Base-by-base conservation (phyloP, 1,140 invertebrate genomes). In the Nasonia longicornis region DNA sequence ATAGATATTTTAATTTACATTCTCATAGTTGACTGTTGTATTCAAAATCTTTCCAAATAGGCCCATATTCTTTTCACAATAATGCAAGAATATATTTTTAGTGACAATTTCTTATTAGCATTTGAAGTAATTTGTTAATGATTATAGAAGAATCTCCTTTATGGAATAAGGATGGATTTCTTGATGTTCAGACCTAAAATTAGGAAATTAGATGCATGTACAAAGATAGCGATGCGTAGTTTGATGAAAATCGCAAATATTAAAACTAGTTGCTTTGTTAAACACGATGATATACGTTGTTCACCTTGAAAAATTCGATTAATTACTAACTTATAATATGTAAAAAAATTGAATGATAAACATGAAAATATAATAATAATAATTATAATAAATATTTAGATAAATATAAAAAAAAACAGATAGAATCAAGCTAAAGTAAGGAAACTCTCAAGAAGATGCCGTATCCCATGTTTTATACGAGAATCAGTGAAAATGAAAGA, bases 51-150 rank as follows among this genome's bases (percentile, higher is more conserved):
- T 29, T 42, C 10, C 10, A 11, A 77, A 84, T 85, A 86, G 88
- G 87, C 89, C 90, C 90, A 87, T 90, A 91, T 91, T 91, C 89
- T 89, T 88, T 88, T 87, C 84, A 89, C 85, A 84, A 87, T 87
- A 85, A 82, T 52, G 26, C 12, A 35, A 12, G 31, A 12, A 35
- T 74, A 38, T 70, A 31, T 70, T 79, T 26, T 71, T 74, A 38
- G 29, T 63, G 20, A 77, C 26, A 77, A 16, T 42, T 64, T 38
- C 26, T 2, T 22, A 45, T 77, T 52, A 71, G 52, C 64, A 48
- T 29, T 58, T 76, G 31, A 64, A 52, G 3, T 81, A 20, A 74
- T 74, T 45, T 70, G 14, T 58, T 71, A 26, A 31, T 48, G n/a
- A 29, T 38, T 58, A 38, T 14, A 63, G 42, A n/a, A 58, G 10